Percentiles rank a stretch among this genome's conserved stretches.
phyloP scores from a whole-genome alignment of 2,888 invertebrate species.

The Brachynemurus nebulosus region DNA sequence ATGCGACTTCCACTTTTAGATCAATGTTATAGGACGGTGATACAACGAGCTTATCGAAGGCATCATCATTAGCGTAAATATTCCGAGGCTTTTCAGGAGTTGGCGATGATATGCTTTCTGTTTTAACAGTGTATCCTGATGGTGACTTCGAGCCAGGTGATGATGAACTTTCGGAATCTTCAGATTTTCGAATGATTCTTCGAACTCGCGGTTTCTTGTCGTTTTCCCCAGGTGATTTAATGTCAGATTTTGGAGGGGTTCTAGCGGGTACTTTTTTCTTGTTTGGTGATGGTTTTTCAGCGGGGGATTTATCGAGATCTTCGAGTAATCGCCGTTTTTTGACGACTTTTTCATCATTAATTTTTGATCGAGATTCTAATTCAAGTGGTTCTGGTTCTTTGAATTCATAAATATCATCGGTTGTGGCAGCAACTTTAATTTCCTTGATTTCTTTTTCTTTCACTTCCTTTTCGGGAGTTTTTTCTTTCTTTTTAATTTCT shows the following conservation, averaged over 20 bases:
- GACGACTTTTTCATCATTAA: constrained; percentile 27
- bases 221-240: constrained; percentile 17
- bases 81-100: constrained; percentile 17
- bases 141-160: constrained; percentile 8
- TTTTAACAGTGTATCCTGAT: constrained; percentile 9
- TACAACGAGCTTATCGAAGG: constrained; percentile 36
- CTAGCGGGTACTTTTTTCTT: constrained; percentile 22
- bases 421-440: constrained; percentile 15
- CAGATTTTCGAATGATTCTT: constrained; percentile 17
- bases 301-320: constrained; percentile 19
- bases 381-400: constrained; percentile 83
- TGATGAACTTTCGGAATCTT: constrained; percentile 10
- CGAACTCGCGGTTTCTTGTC: constrained; percentile 20
- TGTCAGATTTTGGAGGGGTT: constrained; percentile 21
- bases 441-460: constrained; percentile 9
- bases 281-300: constrained; percentile 25
- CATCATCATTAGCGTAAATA: constrained; percentile 28
- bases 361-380: constrained; percentile 48
- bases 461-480: constrained; percentile 1
- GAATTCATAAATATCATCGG: constrained; percentile 68
- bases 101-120: constrained; percentile 8
- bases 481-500: neutral
- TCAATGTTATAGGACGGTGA: constrained; percentile 37
- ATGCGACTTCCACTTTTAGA: constrained; percentile 21
- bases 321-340: constrained; percentile 30